phyloP scores from a whole-genome alignment of 2,113 vertebrate genomes.

The Morphnarchus princeps region DNA sequence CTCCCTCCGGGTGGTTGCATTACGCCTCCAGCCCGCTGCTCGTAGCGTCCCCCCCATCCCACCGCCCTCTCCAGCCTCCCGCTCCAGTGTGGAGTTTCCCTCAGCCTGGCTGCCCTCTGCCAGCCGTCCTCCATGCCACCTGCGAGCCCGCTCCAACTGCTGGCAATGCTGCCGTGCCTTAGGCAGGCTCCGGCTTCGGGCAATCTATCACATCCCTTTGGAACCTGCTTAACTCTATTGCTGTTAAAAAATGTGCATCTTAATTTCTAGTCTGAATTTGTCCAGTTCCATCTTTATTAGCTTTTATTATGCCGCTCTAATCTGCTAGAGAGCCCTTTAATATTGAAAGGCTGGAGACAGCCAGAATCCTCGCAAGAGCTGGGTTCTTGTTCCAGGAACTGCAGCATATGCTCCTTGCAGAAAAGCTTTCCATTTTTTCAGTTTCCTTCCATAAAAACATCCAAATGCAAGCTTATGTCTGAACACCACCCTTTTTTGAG shows the following conservation, averaged over 20 bases:
- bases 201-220: background rate
- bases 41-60: rapidly evolving
- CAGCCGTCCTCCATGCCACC: background rate
- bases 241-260: background rate
- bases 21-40: background rate
- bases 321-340: slow-evolving; percentile 26
- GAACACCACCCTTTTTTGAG: background rate
- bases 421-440: background rate
- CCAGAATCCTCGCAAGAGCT: background rate
- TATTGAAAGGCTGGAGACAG: slow-evolving; percentile 15
- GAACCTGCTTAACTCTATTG: background rate
- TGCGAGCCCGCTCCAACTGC: rapidly evolving
- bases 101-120: background rate
- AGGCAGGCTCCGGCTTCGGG: rapidly evolving
- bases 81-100: background rate
- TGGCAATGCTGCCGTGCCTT: rapidly evolving
- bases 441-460: background rate
- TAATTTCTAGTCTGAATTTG: slow-evolving; percentile 27
- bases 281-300: slow-evolving; percentile 31
- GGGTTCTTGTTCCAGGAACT: background rate
- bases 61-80: background rate
- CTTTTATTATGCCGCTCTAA: slow-evolving; percentile 2
- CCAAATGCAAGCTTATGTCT: background rate
- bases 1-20: background rate
- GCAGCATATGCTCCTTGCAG: background rate